Percentiles rank a stretch among this genome's conserved stretches.
phyloP scores from a whole-genome alignment of 2,797 vertebrate genomes.

The Tamandua tetradactyla region DNA sequence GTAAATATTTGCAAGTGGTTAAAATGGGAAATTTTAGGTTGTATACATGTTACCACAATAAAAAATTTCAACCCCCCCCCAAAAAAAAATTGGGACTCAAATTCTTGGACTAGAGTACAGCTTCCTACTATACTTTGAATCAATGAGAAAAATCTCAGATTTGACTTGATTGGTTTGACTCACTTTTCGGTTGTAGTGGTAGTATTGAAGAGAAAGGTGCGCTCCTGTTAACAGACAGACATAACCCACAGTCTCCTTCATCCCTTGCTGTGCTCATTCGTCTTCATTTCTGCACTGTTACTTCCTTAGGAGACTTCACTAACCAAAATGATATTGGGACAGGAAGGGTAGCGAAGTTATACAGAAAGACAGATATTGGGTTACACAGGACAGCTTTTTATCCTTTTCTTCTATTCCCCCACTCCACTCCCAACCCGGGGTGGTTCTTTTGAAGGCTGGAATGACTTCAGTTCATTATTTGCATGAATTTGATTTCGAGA shows the following conservation, averaged over 20 bases:
- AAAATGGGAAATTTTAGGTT: no score
- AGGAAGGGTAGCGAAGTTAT: background rate
- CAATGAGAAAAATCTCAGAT: background rate
- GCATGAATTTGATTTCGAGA: slow-evolving; percentile 68
- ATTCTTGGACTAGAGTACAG: background rate
- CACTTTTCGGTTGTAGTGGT: background rate
- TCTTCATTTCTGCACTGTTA: background rate
- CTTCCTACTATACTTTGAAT: background rate
- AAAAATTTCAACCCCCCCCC: no score
- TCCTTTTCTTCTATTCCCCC: background rate
- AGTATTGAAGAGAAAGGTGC: background rate
- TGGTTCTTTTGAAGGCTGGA: slow-evolving; percentile 63
- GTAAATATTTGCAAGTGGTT: no score
- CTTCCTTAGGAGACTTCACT: background rate
- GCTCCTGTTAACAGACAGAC: background rate
- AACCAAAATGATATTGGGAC: background rate
- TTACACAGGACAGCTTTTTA: slow-evolving; percentile 13
- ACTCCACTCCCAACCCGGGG: background rate
- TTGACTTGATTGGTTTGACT: background rate
- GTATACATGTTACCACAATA: no score
- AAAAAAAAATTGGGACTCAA: background rate
- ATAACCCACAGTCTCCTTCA: background rate
- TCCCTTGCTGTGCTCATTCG: background rate
- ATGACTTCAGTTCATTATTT: slow-evolving; percentile 75
- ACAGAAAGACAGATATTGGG: background rate